Evolutionary conservation across 2,113 vertebrate genomes (phyloP), one percentile per base, ranked within the genome.

Genomic region (Psephotus haematonotus): DNA sequence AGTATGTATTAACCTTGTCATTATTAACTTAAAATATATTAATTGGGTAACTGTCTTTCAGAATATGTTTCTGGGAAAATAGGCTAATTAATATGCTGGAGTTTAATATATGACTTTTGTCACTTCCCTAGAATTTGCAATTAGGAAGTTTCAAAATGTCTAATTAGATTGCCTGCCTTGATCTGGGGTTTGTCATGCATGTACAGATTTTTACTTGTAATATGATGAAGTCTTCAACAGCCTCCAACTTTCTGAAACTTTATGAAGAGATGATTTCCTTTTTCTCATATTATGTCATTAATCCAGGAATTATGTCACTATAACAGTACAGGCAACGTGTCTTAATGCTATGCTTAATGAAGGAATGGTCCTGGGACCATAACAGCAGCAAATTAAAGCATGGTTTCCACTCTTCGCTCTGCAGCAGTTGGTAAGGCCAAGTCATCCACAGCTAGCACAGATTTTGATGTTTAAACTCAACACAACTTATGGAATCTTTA

Each of bases 11-110:
- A 85, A 74, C 24, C 33, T 89, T 82, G 86, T 83, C 84, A 86
- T 91, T 94, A 70, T 82, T 88, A 75, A 49, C 35, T 92, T 85
- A 92, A 92, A 96, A 88, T 70, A 93, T 52, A 14, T 35, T 84
- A 88, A 92, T 86, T 90, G 5, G 3, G 8, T 81, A 24, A 69
- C 13, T 68, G 25, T 92, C 77, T 87, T 88, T 82, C 79, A 83
- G 88, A 75, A 80, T 62, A 43, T 44, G 35, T 68, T 93, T 81
- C 65, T 22, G 43, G 17, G 71, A 72, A 92, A 95, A 78, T 64
- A 18, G 15, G 27, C 44, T 91, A 75, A 86, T 92, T 87, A 79
- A 33, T 83, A 92, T 71, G 37, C 70, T 81, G 24, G 10, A 89
- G 8, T 86, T 93, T 59, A 87, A 84, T 80, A 33, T 85, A 57